Percentiles rank a stretch among this genome's conserved stretches.
Evolutionary conservation across 2,113 vertebrate species (phyloP).

Genomic region (Cyanocitta stelleri): DNA sequence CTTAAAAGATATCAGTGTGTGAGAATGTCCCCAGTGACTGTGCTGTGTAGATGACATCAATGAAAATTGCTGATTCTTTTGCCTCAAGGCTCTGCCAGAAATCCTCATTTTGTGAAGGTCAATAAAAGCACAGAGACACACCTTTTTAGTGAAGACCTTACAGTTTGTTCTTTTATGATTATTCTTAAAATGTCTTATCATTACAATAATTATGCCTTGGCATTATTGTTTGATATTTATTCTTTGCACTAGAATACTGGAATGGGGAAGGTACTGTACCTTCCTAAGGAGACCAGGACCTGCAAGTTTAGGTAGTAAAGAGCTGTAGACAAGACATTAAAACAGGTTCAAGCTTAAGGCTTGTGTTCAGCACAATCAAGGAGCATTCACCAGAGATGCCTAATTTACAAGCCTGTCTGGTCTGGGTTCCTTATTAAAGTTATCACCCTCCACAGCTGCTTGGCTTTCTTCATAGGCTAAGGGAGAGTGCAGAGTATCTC

Average conservation of each 20-base stretch:
- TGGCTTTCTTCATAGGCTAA: background rate
- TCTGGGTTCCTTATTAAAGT: background rate
- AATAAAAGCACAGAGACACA: background rate
- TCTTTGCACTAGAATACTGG: background rate
- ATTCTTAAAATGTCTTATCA: background rate
- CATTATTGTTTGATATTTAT: background rate
- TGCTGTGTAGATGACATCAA: background rate
- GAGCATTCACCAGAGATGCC: background rate
- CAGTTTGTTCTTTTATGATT: background rate
- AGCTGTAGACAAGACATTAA: background rate
- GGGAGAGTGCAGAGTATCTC: background rate
- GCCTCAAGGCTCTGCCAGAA: background rate
- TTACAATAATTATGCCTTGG: background rate
- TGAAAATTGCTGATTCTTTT: background rate
- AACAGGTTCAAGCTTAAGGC: background rate
- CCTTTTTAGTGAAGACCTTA: background rate
- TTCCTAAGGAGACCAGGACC: background rate
- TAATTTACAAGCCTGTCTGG: background rate
- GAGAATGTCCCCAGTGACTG: background rate
- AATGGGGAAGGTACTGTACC: background rate
- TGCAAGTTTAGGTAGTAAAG: background rate
- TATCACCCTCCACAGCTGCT: background rate
- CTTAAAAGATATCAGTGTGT: background rate
- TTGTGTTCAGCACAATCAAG: background rate
- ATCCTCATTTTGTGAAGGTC: background rate